Evolutionary conservation across 2,113 vertebrate genomes (phyloP).

Genomic region (Zootoca vivipara): DNA sequence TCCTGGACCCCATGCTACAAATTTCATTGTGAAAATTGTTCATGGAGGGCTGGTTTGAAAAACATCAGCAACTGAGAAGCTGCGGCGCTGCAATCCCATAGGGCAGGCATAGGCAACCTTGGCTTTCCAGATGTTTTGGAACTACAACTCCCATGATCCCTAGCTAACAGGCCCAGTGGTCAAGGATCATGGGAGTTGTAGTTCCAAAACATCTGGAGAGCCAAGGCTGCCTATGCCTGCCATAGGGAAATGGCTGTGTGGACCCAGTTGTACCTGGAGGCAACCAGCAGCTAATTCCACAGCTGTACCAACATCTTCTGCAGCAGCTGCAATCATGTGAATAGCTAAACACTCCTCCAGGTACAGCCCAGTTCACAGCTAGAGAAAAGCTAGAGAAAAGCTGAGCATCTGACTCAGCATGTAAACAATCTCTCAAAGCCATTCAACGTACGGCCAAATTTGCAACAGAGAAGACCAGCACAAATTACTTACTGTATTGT

Average conservation of each 20-base stretch:
- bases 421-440: neutral
- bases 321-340: neutral
- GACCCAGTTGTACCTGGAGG: neutral
- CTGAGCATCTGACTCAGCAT: neutral
- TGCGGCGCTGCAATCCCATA: neutral
- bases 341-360: neutral
- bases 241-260: too few relatives aligned
- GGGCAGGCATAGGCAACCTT: too few relatives aligned
- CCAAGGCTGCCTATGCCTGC: too few relatives aligned
- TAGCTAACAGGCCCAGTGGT: too few relatives aligned
- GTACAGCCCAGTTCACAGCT: neutral
- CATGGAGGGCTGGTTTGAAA: neutral
- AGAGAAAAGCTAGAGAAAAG: too few relatives aligned
- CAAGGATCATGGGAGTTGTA: too few relatives aligned
- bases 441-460: neutral
- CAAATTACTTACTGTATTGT: constrained; percentile 80
- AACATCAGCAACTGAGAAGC: neutral
- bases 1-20: neutral
- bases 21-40: too few relatives aligned
- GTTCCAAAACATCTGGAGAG: too few relatives aligned
- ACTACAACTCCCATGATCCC: too few relatives aligned
- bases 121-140: too few relatives aligned
- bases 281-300: neutral
- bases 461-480: neutral
- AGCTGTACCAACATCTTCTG: neutral